Base-by-base conservation (phyloP, 2,113 vertebrate species). In the Gallinago jamesoni region DNA sequence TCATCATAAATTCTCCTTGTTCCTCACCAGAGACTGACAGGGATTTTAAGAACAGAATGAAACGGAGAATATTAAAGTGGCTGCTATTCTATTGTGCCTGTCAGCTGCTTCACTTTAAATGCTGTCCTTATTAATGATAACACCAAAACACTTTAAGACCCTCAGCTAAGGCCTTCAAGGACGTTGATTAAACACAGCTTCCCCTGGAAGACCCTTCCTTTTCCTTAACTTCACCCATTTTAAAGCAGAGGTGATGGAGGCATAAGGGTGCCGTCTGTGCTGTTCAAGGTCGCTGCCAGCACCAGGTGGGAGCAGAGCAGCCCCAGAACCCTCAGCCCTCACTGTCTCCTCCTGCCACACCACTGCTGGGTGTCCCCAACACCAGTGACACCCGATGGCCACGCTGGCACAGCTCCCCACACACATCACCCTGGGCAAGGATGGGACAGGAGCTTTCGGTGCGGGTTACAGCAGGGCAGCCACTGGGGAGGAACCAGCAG, bases 1-100 rank as follows among this genome's bases (percentile, higher is more conserved):
- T 94, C 79, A 79, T 92, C 88, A 87, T 88, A 82, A 90, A 84
- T 91, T 88, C 93, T 75, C 96, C 95, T 80, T 85, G 94, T 93
- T 95, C 90, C 80, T 83, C 63, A n/a, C 66, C 8, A 31, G 86
- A 88, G 68, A 22, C 91, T 88, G 93, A 75, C 95, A 92, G 62
- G 31, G 76, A 72, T 75, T 76, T 84, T 73, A 94, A 74, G 81
- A 19, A 80, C 72, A 55, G 90, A 74, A 84, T 15, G 55, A 92
- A 91, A 94, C 1, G 2, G 56, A 56, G 90, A 84, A 91, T 50
- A 90, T 74, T 79, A 43, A 91, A 96, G 93, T 5, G 13, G 39
- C 60, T 39, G n/a, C 70, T 55, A 12, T 88, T 68, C 93, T 87
- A 48, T 52, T 47, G 90, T 74, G 83, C 68, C 83, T 67, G 64